Base-by-base conservation (phyloP, 30 jellyfish, hydroid and myxozoan species). In the Aurelia sp. region DNA sequence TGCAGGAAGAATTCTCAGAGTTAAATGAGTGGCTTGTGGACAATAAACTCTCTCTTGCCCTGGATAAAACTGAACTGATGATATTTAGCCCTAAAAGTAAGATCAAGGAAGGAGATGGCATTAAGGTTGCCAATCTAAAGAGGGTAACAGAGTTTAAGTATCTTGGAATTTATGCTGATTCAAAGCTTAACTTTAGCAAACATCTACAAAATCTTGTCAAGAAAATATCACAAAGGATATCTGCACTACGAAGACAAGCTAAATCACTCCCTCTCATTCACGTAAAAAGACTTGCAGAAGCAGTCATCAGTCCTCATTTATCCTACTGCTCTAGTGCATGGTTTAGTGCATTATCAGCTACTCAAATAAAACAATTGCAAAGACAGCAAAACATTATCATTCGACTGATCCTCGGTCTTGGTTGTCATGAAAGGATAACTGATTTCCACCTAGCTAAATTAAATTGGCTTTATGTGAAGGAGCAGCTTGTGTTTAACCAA, bases 241-340 rank as follows among this genome's bases (percentile, higher is more conserved):
- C 76, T 67, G 83, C 76, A n/a, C 82, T 44, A n/a, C 67, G 66
- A 66, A 81, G 84, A 67, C 91, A 81, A 81, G 83, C 76, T 84
- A 81, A 51, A 48, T 81, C 91, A 66, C 83, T 66, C 91, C 76
- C 91, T 81, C 84, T 67, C 75, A 69, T 27, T 81, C 91, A 66
- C 77, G 74, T 81, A 78, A 63, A 79, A 79, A 66, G 90, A 52
- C 90, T 53, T 81, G 91, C 91, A 66, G 84, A 81, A 64, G 91
- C 91, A 81, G 76, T 81, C 78, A 81, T 81, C 67, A 81, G 84
- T 81, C 91, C 84, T 48, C 50, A 81, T 47, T 53, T 55, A 27
- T 67, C 73, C 84, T 81, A 81, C 84, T 81, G 91, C 84, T 64
- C 90, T 64, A 63, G 81, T 79, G 81, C 90, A 48, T 79, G 90